phyloP scores from a whole-genome alignment of 2,888 invertebrate genomes.

The Tetropium fuscum region DNA sequence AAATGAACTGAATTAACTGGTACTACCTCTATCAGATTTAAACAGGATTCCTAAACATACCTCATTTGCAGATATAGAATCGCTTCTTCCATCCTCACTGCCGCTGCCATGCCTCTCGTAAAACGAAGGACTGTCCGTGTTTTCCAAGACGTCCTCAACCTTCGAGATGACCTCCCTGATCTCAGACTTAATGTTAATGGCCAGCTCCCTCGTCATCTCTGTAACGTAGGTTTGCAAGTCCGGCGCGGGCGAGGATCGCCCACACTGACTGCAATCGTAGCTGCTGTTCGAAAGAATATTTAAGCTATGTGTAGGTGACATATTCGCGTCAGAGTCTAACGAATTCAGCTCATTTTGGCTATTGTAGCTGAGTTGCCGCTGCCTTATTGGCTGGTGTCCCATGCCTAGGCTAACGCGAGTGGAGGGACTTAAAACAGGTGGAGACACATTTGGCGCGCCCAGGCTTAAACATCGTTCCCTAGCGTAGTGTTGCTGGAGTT shows the following conservation, averaged over 20 bases:
- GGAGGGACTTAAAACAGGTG: conserved; percentile 72
- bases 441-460: conserved; percentile 64
- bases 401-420: conserved; percentile 76
- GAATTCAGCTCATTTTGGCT: conserved; percentile 81
- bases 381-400: conserved; percentile 61
- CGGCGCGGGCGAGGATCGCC: conserved; percentile 70
- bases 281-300: conserved; percentile 67
- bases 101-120: conserved; percentile 65
- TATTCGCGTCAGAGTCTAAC: conserved; percentile 68
- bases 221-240: conserved; percentile 81
- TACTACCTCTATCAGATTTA: no score
- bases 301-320: conserved; percentile 66
- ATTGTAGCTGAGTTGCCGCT: conserved; percentile 75
- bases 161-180: conserved; percentile 83
- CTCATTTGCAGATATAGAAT: conserved; percentile 80
- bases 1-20: no score
- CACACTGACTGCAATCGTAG: conserved; percentile 69
- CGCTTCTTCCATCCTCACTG: conserved; percentile 74
- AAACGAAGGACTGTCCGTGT: conserved; percentile 69
- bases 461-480: conserved; percentile 74
- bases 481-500: conserved; percentile 50
- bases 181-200: conserved; percentile 85
- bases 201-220: conserved; percentile 82
- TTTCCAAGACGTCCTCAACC: conserved; percentile 83
- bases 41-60: no score